These are phyloP conservation scores for Crax fasciolata DNA, from an alignment of 2,797 vertebrate species.

Conservation along the genomic window DNA sequence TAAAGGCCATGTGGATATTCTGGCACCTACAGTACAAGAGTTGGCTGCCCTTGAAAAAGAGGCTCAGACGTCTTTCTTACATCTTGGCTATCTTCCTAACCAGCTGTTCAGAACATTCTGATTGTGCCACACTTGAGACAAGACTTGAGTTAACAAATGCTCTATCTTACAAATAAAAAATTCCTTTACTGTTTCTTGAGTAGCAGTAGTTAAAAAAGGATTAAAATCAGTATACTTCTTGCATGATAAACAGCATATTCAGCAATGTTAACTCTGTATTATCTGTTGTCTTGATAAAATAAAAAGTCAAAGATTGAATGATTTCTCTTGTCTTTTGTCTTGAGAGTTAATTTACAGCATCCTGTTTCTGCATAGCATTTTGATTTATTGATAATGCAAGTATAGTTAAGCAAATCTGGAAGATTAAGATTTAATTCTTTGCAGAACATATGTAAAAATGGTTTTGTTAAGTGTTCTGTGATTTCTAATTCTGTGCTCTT, in stretches of 20 bases:
- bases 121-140: constrained; percentile 50
- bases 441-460: neutral
- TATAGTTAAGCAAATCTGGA: neutral
- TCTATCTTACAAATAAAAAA: constrained; percentile 51
- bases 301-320: constrained; percentile 27
- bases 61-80: constrained; percentile 96
- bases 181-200: constrained; percentile 1
- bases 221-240: constrained; percentile 20
- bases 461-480: neutral
- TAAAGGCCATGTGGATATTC: constrained; percentile 95
- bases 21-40: constrained; percentile 96
- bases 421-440: neutral
- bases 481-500: neutral
- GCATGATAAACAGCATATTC: constrained; percentile 57
- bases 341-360: neutral
- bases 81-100: constrained; percentile 95
- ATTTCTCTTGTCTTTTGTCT: neutral
- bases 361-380: neutral
- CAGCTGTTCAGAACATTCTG: constrained; percentile 96
- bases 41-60: constrained; percentile 95
- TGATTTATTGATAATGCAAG: neutral
- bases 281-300: constrained; percentile 56
- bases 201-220: constrained; percentile 53
- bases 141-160: constrained; percentile 42
- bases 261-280: constrained; percentile 23